These are phyloP conservation scores for Leptobrachium ailaonicum DNA, from an alignment of 2,113 vertebrate species.

Conservation along the genomic window DNA sequence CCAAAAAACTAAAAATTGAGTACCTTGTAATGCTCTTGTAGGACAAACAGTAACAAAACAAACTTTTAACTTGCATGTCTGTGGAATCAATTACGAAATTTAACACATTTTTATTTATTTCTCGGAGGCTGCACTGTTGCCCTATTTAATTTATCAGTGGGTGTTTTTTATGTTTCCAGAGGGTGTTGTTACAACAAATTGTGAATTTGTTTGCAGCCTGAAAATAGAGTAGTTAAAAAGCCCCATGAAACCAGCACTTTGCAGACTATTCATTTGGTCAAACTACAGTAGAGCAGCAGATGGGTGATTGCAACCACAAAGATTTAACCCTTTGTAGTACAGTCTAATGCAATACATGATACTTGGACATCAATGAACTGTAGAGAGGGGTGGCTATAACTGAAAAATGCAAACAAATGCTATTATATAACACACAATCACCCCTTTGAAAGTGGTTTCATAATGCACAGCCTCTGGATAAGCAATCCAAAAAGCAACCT, in stretches of 20 bases:
- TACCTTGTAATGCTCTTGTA: background rate
- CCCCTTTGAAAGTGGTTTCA: too few species aligned
- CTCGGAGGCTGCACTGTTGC: constrained; percentile 27
- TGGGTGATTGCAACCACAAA: background rate
- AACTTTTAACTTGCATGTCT: constrained; percentile 9
- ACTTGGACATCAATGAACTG: too few species aligned
- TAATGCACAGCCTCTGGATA: too few species aligned
- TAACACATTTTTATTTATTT: constrained; percentile 33
- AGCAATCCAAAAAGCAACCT: too few species aligned
- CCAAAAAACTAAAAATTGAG: constrained; percentile 11
- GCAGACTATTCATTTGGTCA: constrained; percentile 24
- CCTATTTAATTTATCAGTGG: constrained; percentile 39
- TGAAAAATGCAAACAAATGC: too few species aligned
- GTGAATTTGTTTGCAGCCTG: constrained; percentile 45
- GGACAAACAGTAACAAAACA: constrained; percentile 28
- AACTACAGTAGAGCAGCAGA: background rate
- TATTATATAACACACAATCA: too few species aligned
- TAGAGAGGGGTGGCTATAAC: too few species aligned
- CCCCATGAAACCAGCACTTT: constrained; percentile 42
- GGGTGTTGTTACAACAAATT: constrained; percentile 43
- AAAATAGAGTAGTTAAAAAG: constrained; percentile 37
- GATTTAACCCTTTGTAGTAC: background rate
- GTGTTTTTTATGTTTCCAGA: constrained; percentile 42
- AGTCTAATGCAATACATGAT: too few species aligned
- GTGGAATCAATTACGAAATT: constrained; percentile 38